Conservation (phyloP, 1,140 invertebrate genomes). For the Rhyacophila brunnea region DNA sequence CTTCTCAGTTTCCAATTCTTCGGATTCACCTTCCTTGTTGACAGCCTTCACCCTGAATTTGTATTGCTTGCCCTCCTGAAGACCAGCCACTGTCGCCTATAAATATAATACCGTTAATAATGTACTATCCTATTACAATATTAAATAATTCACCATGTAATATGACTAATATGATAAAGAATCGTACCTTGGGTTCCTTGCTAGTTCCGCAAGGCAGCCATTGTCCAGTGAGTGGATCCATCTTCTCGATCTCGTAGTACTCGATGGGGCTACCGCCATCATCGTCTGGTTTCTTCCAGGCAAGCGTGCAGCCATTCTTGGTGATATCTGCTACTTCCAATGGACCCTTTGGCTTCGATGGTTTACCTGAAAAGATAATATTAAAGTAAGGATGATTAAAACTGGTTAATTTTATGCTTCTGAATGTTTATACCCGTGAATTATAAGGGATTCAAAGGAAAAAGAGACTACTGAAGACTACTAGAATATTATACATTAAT, state of each 20-base stretch:
- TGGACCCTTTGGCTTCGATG: conserved; percentile 81
- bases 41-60: conserved; percentile 98
- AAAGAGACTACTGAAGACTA: too few relatives aligned
- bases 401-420: too few relatives aligned
- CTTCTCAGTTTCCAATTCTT: conserved; percentile 91
- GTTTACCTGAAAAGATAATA: conserved; percentile 56
- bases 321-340: conserved; percentile 86
- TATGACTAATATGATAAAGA: too few relatives aligned
- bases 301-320: conserved; percentile 90
- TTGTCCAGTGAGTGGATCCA: conserved; percentile 88
- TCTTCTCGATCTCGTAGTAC: conserved; percentile 96
- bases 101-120: too few relatives aligned
- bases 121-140: too few relatives aligned
- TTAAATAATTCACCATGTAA: too few relatives aligned
- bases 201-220: conserved; percentile 83
- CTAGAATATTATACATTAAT: too few relatives aligned
- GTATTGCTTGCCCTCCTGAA: conserved; percentile 94
- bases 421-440: too few relatives aligned
- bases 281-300: conserved; percentile 92
- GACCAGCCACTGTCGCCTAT: conserved; percentile 75
- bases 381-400: too few relatives aligned
- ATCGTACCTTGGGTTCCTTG: conserved; percentile 50
- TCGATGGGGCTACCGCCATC: conserved; percentile 90
- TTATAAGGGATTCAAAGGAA: too few relatives aligned
- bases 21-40: conserved; percentile 98